These are phyloP conservation scores for Manis pentadactyla DNA, from an alignment of 2,797 vertebrate genomes.

Conservation along the genomic window DNA sequence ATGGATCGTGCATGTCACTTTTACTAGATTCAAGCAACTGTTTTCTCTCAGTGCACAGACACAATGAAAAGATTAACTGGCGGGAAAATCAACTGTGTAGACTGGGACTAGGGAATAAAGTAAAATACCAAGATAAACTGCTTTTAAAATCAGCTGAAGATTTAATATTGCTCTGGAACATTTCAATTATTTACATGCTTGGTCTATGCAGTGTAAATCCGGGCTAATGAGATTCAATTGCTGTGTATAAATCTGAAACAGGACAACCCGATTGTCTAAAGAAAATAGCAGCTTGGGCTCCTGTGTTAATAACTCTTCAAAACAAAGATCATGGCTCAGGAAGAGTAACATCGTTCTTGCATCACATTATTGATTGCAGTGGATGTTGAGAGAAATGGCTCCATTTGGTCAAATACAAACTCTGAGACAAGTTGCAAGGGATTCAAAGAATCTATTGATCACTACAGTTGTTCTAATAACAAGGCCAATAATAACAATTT, in stretches of 20 bases:
- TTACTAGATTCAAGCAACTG: constrained; percentile 67
- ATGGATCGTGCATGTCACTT: constrained; percentile 59
- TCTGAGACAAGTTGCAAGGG: background rate
- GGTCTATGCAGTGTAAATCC: constrained; percentile 79
- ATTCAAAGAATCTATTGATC: background rate
- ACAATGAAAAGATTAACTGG: constrained; percentile 80
- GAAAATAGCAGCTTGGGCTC: constrained; percentile 53
- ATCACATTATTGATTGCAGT: background rate
- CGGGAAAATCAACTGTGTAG: constrained; percentile 70
- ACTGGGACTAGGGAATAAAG: constrained; percentile 82
- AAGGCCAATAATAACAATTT: background rate
- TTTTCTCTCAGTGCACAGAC: constrained; percentile 65
- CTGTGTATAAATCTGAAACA: constrained; percentile 76
- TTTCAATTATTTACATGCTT: constrained; percentile 85
- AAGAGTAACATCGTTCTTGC: background rate
- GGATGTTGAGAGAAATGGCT: background rate
- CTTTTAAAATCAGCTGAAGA: constrained; percentile 82
- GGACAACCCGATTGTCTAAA: constrained; percentile 68
- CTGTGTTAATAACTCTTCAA: constrained; percentile 60
- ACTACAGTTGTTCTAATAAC: background rate
- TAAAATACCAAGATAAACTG: constrained; percentile 78
- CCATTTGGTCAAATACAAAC: constrained; percentile 16
- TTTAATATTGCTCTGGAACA: constrained; percentile 75
- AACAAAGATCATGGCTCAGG: background rate
- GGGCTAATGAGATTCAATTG: constrained; percentile 84